Base-by-base conservation (phyloP, 2,888 invertebrate genomes). In the Gordius sp. region DNA sequence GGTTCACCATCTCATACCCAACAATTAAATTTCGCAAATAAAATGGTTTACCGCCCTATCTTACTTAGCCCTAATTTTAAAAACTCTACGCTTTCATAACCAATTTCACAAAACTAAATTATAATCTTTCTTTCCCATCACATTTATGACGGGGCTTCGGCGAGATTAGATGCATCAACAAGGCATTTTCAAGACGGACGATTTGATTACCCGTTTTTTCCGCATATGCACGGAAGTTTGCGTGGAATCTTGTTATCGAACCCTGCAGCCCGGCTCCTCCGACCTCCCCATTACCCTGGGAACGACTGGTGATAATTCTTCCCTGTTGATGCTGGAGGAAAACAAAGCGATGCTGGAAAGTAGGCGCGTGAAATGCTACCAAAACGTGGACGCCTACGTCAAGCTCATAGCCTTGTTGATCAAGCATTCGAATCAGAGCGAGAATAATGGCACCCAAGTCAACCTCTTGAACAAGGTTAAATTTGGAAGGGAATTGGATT, bases 171-270 rank as follows among this genome's bases (percentile, higher is more conserved):
- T 97, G 87, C 89, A 89, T 68, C 77, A 82, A 64, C 82, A 84
- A 64, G 86, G 97, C 2, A 86, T 97, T 60, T 73, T 91, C 57
- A 91, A 91, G 69, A 87, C 89, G 0, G 97, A 99, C 67, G 93
- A 97, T 66, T 75, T 89, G 65, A 89, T 97, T 60, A 86, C 89
- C 0, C 74, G 91, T 59, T 97, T 97, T 74, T 91, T 99, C 75
- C 78, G 93, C 47, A 77, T 91, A 60, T 86, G 87, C 58, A 86
- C 87, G 0, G 87, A 91, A 69, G 80, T 89, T 75, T 18, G 24
- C 57, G 25, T 56, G 23, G 33, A 41, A 2, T 4, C 27, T 52
- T 56, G 33, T 41, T 18, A 24, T 23, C 13, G 20, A 16, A n/a
- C 8, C n/a, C 25, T 55, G 13, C 52, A 16, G 8, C n/a, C 18